These are phyloP conservation scores for Drosophila sp. DNA, from an alignment of 1,140 invertebrate species.

Conservation along the genomic window DNA sequence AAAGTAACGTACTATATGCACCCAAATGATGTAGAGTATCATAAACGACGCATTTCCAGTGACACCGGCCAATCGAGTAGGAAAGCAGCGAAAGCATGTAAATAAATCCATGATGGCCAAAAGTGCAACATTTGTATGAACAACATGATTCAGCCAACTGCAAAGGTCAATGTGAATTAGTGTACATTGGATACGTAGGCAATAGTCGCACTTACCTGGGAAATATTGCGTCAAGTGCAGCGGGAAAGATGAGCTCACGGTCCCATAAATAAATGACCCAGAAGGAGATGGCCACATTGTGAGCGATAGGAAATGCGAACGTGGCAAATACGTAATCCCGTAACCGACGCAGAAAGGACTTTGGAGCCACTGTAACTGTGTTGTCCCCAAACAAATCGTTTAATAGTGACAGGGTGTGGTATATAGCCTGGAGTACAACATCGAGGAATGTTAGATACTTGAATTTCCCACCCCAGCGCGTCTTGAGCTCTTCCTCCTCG, in stretches of 20 bases:
- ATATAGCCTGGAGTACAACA: slow-evolving; percentile 71
- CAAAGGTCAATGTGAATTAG: slow-evolving; percentile 5
- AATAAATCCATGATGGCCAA: slow-evolving; percentile 75
- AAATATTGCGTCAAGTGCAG: slow-evolving; percentile 66
- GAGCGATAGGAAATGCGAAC: slow-evolving; percentile 73
- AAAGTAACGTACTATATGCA: slow-evolving; percentile 75
- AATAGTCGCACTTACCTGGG: slow-evolving; percentile 50
- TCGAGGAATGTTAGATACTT: slow-evolving; percentile 77
- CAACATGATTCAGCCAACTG: slow-evolving; percentile 80
- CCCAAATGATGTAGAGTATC: slow-evolving; percentile 74
- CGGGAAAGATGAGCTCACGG: slow-evolving; percentile 77
- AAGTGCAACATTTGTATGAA: slow-evolving; percentile 75
- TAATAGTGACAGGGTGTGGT: slow-evolving; percentile 64
- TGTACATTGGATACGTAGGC: background rate
- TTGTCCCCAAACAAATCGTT: slow-evolving; percentile 72
- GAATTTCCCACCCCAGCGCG: slow-evolving; percentile 77
- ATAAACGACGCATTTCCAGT: slow-evolving; percentile 65
- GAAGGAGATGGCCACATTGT: slow-evolving; percentile 72
- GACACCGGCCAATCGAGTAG: slow-evolving; percentile 62
- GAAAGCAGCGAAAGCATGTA: slow-evolving; percentile 73
- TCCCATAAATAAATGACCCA: slow-evolving; percentile 76
- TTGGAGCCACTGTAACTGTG: slow-evolving; percentile 28
- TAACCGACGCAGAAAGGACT: slow-evolving; percentile 49
- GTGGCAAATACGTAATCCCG: slow-evolving; percentile 73
- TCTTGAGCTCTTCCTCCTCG: slow-evolving; percentile 64